Conservation (phyloP, 2,888 invertebrate genomes). For the Acanthosoma haemorrhoidale region DNA sequence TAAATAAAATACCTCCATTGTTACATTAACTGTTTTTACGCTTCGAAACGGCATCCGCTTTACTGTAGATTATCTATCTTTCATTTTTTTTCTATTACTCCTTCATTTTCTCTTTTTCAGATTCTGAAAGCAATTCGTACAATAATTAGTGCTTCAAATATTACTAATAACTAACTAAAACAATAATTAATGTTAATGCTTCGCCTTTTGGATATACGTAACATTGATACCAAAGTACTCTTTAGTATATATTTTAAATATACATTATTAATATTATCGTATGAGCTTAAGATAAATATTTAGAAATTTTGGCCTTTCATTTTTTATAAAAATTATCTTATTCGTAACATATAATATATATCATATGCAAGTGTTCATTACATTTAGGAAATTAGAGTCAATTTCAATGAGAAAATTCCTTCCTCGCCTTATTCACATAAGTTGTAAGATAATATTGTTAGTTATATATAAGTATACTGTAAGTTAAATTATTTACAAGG, state of each 20-base stretch:
- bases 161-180: background rate
- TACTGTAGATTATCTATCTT: background rate
- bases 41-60: background rate
- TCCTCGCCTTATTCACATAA: background rate
- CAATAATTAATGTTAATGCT: background rate
- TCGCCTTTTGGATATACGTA: constrained; percentile 4
- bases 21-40: too few species aligned
- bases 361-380: constrained; percentile 39
- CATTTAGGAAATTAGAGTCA: constrained; percentile 34
- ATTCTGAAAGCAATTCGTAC: background rate
- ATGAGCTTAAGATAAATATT: background rate
- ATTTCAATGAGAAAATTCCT: constrained; percentile 27
- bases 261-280: background rate
- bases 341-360: background rate
- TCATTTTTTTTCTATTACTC: background rate
- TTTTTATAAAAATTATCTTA: background rate
- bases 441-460: background rate
- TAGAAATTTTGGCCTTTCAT: background rate
- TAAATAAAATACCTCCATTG: too few species aligned
- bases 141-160: constrained; percentile 3
- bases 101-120: background rate
- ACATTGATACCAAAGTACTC: background rate
- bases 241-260: background rate
- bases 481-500: too few species aligned
- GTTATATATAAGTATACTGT: too few species aligned